These are phyloP conservation scores for Aphidius ervi DNA, from an alignment of 1,140 invertebrate genomes.

Conservation along the genomic window DNA sequence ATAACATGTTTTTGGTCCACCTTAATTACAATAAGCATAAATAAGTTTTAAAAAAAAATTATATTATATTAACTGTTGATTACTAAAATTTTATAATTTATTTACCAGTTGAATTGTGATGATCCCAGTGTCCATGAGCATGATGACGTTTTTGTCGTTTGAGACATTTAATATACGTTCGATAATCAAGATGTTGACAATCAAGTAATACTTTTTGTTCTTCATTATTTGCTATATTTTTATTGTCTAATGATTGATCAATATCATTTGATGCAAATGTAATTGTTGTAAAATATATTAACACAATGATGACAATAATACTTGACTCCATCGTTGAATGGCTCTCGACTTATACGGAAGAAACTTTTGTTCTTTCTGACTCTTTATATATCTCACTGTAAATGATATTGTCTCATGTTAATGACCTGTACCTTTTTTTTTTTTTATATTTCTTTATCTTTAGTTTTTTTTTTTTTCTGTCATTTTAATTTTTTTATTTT, in stretches of 20 bases:
- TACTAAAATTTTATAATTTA: neutral
- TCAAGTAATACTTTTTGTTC: slow-evolving; percentile 28
- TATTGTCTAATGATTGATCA: slow-evolving; percentile 17
- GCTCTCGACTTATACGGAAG: neutral
- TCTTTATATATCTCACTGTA: too few species aligned
- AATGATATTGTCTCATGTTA: neutral
- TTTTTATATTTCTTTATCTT: too few species aligned
- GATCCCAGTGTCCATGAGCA: slow-evolving; percentile 10
- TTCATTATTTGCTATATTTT: slow-evolving; percentile 23
- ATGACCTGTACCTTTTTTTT: slow-evolving; percentile 14
- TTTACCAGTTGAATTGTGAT: slow-evolving; percentile 22
- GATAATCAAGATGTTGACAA: slow-evolving; percentile 43
- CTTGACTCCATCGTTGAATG: slow-evolving; percentile 18
- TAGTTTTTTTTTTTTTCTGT: too few species aligned
- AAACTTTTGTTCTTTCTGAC: too few species aligned
- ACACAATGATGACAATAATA: slow-evolving; percentile 17
- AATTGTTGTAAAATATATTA: slow-evolving; percentile 17
- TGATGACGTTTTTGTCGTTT: slow-evolving; percentile 44
- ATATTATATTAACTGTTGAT: neutral
- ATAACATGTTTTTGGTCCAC: slow-evolving; percentile 26
- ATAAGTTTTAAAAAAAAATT: neutral
- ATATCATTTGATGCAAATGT: slow-evolving; percentile 9
- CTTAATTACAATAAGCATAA: slow-evolving; percentile 16
- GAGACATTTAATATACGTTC: slow-evolving; percentile 45
- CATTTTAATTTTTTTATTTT: too few species aligned